Evolutionary conservation across 2,888 invertebrate species (phyloP).

Genomic region (Thereva unica): DNA sequence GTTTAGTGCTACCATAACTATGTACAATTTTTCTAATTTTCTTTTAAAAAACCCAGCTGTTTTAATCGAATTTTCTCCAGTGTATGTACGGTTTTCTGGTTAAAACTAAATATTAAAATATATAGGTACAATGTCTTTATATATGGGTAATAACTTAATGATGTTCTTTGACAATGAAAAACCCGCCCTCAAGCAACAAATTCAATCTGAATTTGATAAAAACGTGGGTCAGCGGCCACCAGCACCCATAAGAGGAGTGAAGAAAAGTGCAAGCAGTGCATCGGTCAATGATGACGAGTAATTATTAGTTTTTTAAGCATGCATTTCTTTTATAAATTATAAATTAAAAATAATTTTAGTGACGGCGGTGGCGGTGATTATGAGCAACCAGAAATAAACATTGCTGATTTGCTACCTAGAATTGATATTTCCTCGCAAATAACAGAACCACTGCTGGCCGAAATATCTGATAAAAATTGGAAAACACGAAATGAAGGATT

Average conservation of each 20-base stretch:
- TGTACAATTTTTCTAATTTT: too few relatives aligned
- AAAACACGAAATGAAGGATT: conserved; percentile 67
- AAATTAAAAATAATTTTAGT: conserved; percentile 24
- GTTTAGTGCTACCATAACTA: too few relatives aligned
- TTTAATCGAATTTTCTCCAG: too few relatives aligned
- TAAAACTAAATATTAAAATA: conserved; percentile 58
- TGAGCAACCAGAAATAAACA: conserved; percentile 59
- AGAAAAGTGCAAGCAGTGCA: conserved; percentile 44
- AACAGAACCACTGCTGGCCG: conserved; percentile 76
- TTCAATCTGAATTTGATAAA: conserved; percentile 85
- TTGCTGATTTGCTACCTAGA: conserved; percentile 74
- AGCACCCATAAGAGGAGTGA: conserved; percentile 68
- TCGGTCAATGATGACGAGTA: conserved; percentile 43
- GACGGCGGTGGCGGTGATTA: conserved; percentile 58
- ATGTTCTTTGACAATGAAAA: conserved; percentile 87
- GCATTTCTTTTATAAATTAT: background rate
- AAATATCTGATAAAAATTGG: conserved; percentile 91
- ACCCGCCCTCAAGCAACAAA: conserved; percentile 78
- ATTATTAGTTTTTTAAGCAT: conserved; percentile 16
- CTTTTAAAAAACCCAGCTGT: too few relatives aligned
- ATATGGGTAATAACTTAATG: conserved; percentile 72
- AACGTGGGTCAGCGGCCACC: conserved; percentile 76
- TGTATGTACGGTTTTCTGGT: background rate
- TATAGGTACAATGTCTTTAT: conserved; percentile 75
- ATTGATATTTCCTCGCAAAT: conserved; percentile 82